phyloP scores from a whole-genome alignment of 2,888 invertebrate species.

The Thecocarcelia acutangulata region DNA sequence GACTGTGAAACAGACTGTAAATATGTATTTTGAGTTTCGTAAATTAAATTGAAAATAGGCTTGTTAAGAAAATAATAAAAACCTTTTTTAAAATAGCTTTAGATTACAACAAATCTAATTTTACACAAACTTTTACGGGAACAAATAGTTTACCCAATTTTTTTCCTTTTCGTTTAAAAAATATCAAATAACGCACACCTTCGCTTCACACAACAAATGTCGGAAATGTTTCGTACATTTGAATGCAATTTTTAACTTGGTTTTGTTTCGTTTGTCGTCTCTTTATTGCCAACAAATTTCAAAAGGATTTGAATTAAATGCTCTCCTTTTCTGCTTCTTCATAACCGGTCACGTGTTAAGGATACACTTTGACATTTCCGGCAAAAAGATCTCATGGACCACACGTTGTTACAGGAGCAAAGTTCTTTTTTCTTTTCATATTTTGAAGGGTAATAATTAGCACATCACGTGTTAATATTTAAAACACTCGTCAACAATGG shows the following conservation, averaged over 20 bases:
- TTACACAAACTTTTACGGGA: too few species aligned
- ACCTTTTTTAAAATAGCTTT: too few species aligned
- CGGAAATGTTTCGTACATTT: constrained; percentile 51
- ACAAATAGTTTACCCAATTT: neutral
- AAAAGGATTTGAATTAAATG: constrained; percentile 60
- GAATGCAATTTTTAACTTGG: constrained; percentile 20
- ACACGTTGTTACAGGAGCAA: constrained; percentile 61
- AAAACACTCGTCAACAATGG: constrained; percentile 20
- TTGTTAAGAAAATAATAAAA: too few species aligned
- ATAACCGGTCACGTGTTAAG: constrained; percentile 72
- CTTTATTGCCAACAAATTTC: constrained; percentile 40
- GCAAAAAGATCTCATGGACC: constrained; percentile 65
- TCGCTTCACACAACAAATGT: constrained; percentile 35
- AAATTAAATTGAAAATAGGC: too few species aligned
- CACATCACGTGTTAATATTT: constrained; percentile 60
- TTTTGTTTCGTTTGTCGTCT: constrained; percentile 7
- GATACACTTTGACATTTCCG: constrained; percentile 72
- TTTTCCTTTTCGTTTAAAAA: neutral
- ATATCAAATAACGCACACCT: constrained; percentile 63
- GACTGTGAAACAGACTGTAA: too few species aligned
- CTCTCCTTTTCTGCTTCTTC: constrained; percentile 11
- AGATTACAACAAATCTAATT: too few species aligned
- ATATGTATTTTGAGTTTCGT: too few species aligned
- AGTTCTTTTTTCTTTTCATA: neutral
- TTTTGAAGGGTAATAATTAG: constrained; percentile 63